phyloP scores from a whole-genome alignment of 1,140 invertebrate species.

The Drosophila murphyi region DNA sequence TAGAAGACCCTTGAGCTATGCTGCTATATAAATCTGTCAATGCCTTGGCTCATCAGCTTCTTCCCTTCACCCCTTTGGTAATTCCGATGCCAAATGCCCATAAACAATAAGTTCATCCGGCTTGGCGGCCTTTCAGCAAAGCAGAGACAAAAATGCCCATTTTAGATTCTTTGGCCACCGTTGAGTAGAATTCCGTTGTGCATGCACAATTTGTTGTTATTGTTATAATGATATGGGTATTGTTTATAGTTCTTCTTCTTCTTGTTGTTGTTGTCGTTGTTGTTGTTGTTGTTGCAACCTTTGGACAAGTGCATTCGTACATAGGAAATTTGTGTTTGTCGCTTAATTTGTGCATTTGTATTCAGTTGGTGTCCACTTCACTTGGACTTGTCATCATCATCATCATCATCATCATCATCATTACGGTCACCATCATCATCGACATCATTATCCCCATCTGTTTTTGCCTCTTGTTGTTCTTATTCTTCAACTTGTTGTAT shows the following conservation, averaged over 20 bases:
- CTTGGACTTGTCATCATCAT: conserved; percentile 49
- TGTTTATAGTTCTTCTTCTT: conserved; percentile 17
- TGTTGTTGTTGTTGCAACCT: conserved; percentile 50
- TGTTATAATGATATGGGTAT: conserved; percentile 38
- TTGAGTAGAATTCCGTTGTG: conserved; percentile 50
- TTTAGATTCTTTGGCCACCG: conserved; percentile 16
- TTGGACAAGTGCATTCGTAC: conserved; percentile 78
- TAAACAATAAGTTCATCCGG: conserved; percentile 43
- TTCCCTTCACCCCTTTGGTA: not conserved
- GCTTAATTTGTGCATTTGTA: conserved; percentile 78
- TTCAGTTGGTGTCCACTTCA: conserved; percentile 61
- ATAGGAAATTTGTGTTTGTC: conserved; percentile 72
- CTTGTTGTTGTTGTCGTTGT: conserved; percentile 15
- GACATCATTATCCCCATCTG: conserved; percentile 21
- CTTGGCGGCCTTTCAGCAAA: conserved; percentile 43
- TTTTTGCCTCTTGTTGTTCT: conserved; percentile 27
- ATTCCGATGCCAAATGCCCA: conserved; percentile 24
- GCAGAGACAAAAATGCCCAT: conserved; percentile 29
- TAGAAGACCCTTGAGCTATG: not conserved
- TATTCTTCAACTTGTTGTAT: conserved; percentile 34
- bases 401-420: not conserved
- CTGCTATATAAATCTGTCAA: conserved; percentile 1
- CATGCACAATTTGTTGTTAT: conserved; percentile 58
- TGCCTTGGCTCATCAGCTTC: not conserved
- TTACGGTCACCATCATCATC: conserved; percentile 2